These are phyloP conservation scores for Rhinolophus ferrumequinum DNA, from an alignment of 2,113 vertebrate species.

Conservation along the genomic window DNA sequence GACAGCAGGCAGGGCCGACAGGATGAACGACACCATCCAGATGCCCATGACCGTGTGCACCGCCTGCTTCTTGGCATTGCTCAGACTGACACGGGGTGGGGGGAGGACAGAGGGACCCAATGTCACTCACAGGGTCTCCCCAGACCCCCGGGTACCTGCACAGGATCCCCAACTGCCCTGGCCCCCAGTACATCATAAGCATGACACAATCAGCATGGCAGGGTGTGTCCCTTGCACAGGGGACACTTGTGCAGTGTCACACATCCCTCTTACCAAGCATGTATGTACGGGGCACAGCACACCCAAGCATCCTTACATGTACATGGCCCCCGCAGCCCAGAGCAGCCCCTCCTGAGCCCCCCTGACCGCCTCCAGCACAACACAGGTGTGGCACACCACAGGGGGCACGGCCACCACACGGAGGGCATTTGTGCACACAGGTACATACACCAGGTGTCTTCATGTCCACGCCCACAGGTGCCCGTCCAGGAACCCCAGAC, in stretches of 20 bases:
- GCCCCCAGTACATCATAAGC: fast-evolving
- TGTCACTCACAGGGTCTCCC: background rate
- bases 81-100: conserved; percentile 85
- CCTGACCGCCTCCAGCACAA: fast-evolving
- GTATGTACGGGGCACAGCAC: background rate
- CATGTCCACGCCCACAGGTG: fast-evolving
- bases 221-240: background rate
- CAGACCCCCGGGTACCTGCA: background rate
- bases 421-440: background rate
- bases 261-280: background rate
- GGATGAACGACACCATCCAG: conserved; percentile 97
- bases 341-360: background rate
- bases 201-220: fast-evolving
- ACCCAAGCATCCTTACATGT: fast-evolving
- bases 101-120: background rate
- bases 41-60: conserved; percentile 97
- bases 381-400: background rate
- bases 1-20: conserved; percentile 94
- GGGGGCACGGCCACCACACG: background rate
- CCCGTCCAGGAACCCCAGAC: background rate
- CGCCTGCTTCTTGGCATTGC: conserved; percentile 95
- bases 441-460: fast-evolving
- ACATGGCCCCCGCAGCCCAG: background rate
- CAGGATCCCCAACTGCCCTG: background rate
- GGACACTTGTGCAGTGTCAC: background rate